These are phyloP conservation scores for Drosophila recens DNA, from an alignment of 2,888 invertebrate genomes.

Conservation along the genomic window DNA sequence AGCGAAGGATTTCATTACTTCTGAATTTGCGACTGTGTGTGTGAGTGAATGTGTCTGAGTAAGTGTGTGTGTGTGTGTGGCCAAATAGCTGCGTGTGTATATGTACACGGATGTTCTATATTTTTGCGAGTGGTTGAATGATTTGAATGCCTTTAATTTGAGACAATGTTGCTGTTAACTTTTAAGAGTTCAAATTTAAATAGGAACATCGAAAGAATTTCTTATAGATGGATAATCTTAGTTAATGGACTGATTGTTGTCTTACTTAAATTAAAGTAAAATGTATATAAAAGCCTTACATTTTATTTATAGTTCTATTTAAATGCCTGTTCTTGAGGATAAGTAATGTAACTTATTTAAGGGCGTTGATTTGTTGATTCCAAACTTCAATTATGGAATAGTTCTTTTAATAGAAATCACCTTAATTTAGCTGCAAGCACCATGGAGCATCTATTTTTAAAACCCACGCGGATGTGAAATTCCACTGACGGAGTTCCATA, in stretches of 20 bases:
- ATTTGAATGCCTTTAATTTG: conserved; percentile 48
- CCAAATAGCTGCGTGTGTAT: conserved; percentile 9
- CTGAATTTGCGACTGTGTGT: conserved; percentile 46
- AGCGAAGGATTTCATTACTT: conserved; percentile 77
- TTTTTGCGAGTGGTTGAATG: conserved; percentile 40
- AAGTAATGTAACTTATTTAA: neutral
- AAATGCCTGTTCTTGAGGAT: neutral
- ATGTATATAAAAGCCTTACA: neutral
- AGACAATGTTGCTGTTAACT: conserved; percentile 7
- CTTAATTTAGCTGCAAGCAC: neutral
- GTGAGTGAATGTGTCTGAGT: conserved; percentile 13
- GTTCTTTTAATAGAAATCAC: conserved; percentile 12
- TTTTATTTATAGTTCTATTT: neutral
- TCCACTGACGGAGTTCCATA: neutral
- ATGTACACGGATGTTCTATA: conserved; percentile 12
- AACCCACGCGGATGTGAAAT: neutral
- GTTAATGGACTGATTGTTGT: neutral
- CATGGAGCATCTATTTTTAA: conserved; percentile 26
- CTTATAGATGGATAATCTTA: neutral
- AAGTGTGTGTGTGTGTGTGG: conserved; percentile 3
- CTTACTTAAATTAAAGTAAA: neutral
- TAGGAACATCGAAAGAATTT: neutral
- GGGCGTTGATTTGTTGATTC: too few relatives aligned
- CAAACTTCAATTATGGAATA: neutral
- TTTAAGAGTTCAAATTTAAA: conserved; percentile 10